Conservation (phyloP, 2,797 vertebrate genomes). For the Chromobotia macracanthus region DNA sequence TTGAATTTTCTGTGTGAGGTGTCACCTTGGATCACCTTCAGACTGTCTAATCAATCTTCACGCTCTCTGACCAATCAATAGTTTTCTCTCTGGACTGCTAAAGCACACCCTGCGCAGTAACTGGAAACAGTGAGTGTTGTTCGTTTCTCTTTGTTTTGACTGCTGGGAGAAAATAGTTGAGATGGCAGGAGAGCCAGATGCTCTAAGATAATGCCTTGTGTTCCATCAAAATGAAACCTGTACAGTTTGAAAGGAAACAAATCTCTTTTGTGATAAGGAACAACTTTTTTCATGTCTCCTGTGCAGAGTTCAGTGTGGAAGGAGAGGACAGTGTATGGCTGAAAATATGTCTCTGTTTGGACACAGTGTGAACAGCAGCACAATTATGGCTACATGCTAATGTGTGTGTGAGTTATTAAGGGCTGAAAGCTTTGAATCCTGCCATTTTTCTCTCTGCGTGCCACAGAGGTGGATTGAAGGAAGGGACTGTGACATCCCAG, state of each 20-base stretch:
- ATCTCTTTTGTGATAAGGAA: conserved; percentile 39
- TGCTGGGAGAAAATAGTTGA: conserved; percentile 44
- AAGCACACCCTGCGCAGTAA: conserved; percentile 50
- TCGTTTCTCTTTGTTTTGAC: conserved; percentile 53
- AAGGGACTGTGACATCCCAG: conserved; percentile 22
- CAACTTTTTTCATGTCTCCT: conserved; percentile 17
- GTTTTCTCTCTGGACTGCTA: conserved; percentile 57
- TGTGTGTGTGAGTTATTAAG: conserved; percentile 4
- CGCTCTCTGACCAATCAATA: conserved; percentile 64
- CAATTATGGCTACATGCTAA: not conserved
- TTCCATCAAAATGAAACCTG: conserved; percentile 37
- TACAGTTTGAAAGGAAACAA: conserved; percentile 30
- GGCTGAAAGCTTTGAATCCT: conserved; percentile 30
- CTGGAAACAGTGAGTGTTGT: conserved; percentile 60
- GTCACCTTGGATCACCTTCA: conserved; percentile 68
- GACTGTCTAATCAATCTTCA: conserved; percentile 69
- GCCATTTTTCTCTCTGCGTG: conserved; percentile 9
- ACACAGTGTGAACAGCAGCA: conserved; percentile 7
- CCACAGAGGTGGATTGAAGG: not conserved
- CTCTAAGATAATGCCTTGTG: conserved; percentile 38
- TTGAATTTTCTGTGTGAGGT: conserved; percentile 56
- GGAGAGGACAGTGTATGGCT: not conserved
- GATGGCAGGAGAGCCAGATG: conserved; percentile 44
- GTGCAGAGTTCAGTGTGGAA: conserved; percentile 8
- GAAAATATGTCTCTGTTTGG: conserved; percentile 12